Evolutionary conservation across 2,113 vertebrate genomes (phyloP).

Genomic region (Trachemys scripta): DNA sequence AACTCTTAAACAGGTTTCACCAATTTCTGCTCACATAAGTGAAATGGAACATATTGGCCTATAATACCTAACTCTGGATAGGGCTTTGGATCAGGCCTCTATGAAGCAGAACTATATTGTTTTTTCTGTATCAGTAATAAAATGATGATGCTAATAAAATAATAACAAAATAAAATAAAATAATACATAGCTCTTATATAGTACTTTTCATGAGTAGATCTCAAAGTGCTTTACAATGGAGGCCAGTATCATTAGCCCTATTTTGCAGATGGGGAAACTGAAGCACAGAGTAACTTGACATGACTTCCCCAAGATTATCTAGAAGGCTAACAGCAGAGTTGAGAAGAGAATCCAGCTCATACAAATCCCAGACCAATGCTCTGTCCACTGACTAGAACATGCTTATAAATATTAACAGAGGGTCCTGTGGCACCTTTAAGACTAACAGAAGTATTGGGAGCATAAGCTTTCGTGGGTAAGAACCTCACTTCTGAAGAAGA

Average conservation of each 20-base stretch:
- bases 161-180: too few species aligned
- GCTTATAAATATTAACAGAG: background rate
- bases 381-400: background rate
- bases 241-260: background rate
- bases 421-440: too few species aligned
- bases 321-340: background rate
- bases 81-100: background rate
- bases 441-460: too few species aligned
- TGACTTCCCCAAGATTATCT: background rate
- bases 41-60: background rate
- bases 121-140: background rate
- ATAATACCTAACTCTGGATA: background rate
- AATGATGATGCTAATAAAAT: too few species aligned
- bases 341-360: background rate
- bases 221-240: background rate
- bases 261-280: background rate
- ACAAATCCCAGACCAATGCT: background rate
- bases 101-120: background rate
- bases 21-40: background rate
- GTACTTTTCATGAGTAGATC: background rate
- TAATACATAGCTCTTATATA: background rate
- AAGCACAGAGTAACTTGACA: accelerated
- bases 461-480: too few species aligned
- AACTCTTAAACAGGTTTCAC: background rate
- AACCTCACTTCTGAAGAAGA: too few species aligned